These are phyloP conservation scores for Callipepla squamata DNA, from an alignment of 2,113 vertebrate species.

Conservation along the genomic window DNA sequence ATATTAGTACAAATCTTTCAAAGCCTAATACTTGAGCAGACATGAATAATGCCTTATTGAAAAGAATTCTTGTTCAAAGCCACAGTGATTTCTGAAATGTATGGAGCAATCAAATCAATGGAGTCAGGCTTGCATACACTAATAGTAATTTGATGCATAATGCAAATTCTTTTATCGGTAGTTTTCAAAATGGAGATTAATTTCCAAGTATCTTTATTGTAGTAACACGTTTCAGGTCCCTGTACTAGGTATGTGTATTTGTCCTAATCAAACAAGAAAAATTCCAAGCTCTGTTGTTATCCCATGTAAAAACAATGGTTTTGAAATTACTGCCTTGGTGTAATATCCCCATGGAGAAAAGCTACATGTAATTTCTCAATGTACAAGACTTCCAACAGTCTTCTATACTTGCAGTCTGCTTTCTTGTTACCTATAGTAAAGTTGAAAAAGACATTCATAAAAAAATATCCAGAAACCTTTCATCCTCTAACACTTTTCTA, in stretches of 20 bases:
- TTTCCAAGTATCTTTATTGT: not conserved
- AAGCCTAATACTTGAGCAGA: constrained; percentile 50
- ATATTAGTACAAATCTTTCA: constrained; percentile 60
- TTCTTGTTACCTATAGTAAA: not conserved
- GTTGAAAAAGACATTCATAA: not conserved
- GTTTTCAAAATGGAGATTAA: constrained; percentile 42
- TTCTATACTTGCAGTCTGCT: not conserved
- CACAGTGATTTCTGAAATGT: constrained; percentile 41
- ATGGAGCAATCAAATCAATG: constrained; percentile 59
- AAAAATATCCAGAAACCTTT: not conserved
- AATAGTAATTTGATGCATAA: constrained; percentile 18
- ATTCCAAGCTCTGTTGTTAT: not conserved
- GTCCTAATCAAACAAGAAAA: constrained; percentile 28
- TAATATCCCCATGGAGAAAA: constrained; percentile 7
- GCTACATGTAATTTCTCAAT: constrained; percentile 12
- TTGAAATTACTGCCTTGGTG: constrained; percentile 7
- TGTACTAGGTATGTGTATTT: not conserved
- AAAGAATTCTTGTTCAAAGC: constrained; percentile 58
- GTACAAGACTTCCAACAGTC: not conserved
- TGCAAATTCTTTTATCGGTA: constrained; percentile 18
- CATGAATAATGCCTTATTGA: constrained; percentile 53
- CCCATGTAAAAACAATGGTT: constrained; percentile 21
- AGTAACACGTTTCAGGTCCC: not conserved
- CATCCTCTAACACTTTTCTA: not conserved
- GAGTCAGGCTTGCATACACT: constrained; percentile 3